phyloP scores from a whole-genome alignment of 1,140 invertebrate genomes.

The Spodoptera litura region DNA sequence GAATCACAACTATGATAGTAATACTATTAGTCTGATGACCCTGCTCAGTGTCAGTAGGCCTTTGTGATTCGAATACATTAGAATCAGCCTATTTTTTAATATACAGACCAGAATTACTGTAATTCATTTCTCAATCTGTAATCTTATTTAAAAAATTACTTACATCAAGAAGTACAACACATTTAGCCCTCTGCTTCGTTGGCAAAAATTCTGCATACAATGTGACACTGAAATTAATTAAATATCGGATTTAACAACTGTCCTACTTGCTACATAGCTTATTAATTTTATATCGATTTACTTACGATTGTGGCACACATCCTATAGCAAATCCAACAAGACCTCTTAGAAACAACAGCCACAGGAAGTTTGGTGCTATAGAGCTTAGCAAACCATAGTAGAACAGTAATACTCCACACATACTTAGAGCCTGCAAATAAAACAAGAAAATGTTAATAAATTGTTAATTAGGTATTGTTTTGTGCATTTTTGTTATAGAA shows the following conservation, averaged over 20 bases:
- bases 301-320: conserved; percentile 98
- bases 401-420: conserved; percentile 95
- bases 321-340: conserved; percentile 98
- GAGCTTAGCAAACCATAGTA: conserved; percentile 97
- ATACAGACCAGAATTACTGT: not conserved
- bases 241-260: not conserved
- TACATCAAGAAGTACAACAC: conserved; percentile 97
- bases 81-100: too few relatives aligned
- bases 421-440: conserved; percentile 90
- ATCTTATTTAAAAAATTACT: conserved; percentile 75
- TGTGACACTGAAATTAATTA: conserved; percentile 91
- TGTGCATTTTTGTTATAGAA: too few relatives aligned
- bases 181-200: conserved; percentile 96
- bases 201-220: conserved; percentile 98
- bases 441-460: conserved; percentile 21
- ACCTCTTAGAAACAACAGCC: conserved; percentile 95
- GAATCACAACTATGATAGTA: too few relatives aligned
- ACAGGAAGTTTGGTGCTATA: conserved; percentile 96
- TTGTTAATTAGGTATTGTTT: too few relatives aligned
- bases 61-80: too few relatives aligned
- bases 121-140: not conserved
- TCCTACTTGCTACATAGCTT: too few relatives aligned
- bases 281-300: conserved; percentile 57
- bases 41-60: too few relatives aligned
- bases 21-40: too few relatives aligned